These are phyloP conservation scores for Cetonia aurata DNA, from an alignment of 2,888 invertebrate genomes.

Conservation along the genomic window DNA sequence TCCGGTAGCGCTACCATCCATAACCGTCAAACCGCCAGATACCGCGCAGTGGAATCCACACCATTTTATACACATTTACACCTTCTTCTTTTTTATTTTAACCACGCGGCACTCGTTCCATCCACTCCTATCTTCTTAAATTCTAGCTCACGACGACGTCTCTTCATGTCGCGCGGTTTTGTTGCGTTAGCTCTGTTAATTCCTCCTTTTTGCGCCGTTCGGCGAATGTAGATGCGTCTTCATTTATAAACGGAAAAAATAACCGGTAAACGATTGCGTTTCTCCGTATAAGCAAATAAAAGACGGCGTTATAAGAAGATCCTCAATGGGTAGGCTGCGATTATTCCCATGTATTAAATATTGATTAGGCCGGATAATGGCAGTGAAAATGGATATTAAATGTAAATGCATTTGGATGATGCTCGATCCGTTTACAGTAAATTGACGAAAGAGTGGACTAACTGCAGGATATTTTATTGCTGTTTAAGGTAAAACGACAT, in stretches of 20 bases:
- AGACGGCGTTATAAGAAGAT: slow-evolving; percentile 37
- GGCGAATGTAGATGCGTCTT: slow-evolving; percentile 36
- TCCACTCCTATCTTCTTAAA: slow-evolving; percentile 38
- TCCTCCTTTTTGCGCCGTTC: slow-evolving; percentile 26
- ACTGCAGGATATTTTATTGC: slow-evolving; percentile 31
- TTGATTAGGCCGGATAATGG: slow-evolving; percentile 38
- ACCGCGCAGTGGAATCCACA: slow-evolving; percentile 53
- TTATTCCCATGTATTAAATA: slow-evolving; percentile 38
- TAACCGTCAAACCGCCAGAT: slow-evolving; percentile 54
- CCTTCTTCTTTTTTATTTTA: slow-evolving; percentile 46
- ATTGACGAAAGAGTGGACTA: slow-evolving; percentile 35
- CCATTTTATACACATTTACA: slow-evolving; percentile 51
- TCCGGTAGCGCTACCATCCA: slow-evolving; percentile 56
- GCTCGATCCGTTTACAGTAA: slow-evolving; percentile 36
- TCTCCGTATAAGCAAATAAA: slow-evolving; percentile 37
- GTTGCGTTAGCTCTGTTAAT: slow-evolving; percentile 38
- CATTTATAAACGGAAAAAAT: slow-evolving; percentile 37
- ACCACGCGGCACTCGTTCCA: slow-evolving; percentile 32
- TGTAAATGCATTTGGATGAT: slow-evolving; percentile 39
- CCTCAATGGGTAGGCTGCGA: slow-evolving; percentile 35
- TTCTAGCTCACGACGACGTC: slow-evolving; percentile 38
- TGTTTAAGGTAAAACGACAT: slow-evolving; percentile 38
- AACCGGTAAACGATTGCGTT: slow-evolving; percentile 34
- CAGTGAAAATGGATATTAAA: slow-evolving; percentile 40
- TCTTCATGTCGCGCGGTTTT: slow-evolving; percentile 34